phyloP scores from a whole-genome alignment of 2,888 invertebrate genomes.

The Conus canariensis region DNA sequence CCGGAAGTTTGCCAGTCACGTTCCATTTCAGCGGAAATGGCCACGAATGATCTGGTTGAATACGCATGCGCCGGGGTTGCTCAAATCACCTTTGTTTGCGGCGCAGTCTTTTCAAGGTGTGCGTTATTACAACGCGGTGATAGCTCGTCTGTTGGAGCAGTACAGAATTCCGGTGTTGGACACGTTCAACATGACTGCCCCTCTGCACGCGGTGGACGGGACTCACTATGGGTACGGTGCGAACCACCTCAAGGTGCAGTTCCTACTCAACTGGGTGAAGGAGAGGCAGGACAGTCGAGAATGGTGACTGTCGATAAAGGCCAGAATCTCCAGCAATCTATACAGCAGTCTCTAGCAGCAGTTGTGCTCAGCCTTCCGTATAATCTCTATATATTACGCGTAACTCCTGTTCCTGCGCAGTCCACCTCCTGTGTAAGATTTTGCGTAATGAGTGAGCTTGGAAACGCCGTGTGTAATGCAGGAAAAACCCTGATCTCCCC shows the following conservation, averaged over 20 bases:
- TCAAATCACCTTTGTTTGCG: conserved; percentile 22
- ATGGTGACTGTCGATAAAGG: conserved; percentile 10
- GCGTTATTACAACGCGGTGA: background rate
- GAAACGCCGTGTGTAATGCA: too few species aligned
- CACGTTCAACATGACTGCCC: conserved; percentile 41
- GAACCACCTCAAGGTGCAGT: conserved; percentile 38
- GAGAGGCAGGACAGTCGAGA: conserved; percentile 21
- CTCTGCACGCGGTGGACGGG: conserved; percentile 39
- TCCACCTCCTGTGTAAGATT: background rate
- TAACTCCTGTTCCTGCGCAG: background rate
- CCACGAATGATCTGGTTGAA: conserved; percentile 26
- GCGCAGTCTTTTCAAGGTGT: conserved; percentile 39
- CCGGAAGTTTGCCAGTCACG: background rate
- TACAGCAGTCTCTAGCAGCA: background rate
- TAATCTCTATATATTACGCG: background rate
- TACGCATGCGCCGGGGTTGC: conserved; percentile 34
- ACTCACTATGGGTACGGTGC: conserved; percentile 41
- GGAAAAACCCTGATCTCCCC: too few species aligned
- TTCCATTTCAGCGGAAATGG: conserved; percentile 3
- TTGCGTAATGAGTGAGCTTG: background rate
- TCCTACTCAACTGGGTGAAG: conserved; percentile 33
- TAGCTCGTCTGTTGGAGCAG: background rate
- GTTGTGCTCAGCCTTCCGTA: background rate
- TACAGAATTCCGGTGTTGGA: conserved; percentile 34
- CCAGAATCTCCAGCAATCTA: background rate